Evolutionary conservation across 2,113 vertebrate species (phyloP), one percentile per base, ranked within the genome.

Genomic region (Mixornis gularis): DNA sequence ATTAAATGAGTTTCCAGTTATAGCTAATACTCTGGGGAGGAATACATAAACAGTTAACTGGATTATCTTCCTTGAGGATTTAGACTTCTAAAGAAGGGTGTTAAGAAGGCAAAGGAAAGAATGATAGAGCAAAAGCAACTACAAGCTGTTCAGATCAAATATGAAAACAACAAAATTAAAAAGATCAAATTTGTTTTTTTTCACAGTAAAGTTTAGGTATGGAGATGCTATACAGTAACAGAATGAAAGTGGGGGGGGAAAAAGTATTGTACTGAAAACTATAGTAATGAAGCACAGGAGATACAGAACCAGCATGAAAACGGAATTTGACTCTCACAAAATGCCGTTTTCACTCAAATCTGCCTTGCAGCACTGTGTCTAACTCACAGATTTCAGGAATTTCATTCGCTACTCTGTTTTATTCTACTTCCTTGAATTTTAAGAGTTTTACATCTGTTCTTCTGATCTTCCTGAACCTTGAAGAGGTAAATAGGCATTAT

Each of bases 151-250:
- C 21, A 79, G 11, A 56, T 18, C 10, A 83, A 66, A 13, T n/a
- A 62, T n/a, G 19, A 87, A 79, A 92, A 79, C 10, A 82, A 4
- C 13, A 41, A 88, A 76, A 86, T 48, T 34, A 34, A 46, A 34
- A 56, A 64, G 8, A 44, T 18, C 9, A 72, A n/a, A 36, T 52
- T 46, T 11, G 0, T 0, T 0, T 48, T 88, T 49, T 40, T 72
- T 48, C 3, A 2, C 79, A 68, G 25, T 17, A 53, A 76, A 69
- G 25, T 53, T 80, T 78, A 78, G 13, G 4, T 43, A 15, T 43
- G 14, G 25, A 59, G 13, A 36, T 63, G 13, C 12, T 13, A 52
- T n/a, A 59, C 2, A 85, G 9, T 41, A 72, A 79, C 4, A 58
- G 10, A 8, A 10, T 30, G 52, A 80, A 18, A 80, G 2, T 24